phyloP scores from a whole-genome alignment of 2,113 vertebrate species.

The Craseonycteris thonglongyai region DNA sequence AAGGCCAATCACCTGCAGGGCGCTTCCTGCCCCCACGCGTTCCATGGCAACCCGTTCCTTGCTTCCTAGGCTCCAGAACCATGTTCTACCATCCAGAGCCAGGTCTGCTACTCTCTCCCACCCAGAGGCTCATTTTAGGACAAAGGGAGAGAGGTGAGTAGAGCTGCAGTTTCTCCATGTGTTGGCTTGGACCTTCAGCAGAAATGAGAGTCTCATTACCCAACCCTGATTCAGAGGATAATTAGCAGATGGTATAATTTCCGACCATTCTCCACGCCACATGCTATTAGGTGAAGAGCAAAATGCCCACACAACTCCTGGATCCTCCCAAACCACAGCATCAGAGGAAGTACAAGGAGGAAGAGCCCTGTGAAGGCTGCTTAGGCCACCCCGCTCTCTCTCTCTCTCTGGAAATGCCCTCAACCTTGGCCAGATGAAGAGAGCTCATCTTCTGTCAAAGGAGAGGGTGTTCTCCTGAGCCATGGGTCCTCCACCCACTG shows the following conservation, averaged over 20 bases:
- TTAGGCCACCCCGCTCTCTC: background rate
- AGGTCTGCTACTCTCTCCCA: background rate
- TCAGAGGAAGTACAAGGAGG: background rate
- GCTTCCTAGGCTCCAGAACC: background rate
- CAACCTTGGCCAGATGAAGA: background rate
- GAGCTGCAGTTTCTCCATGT: background rate
- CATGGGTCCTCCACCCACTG: background rate
- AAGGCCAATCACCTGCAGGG: background rate
- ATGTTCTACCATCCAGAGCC: background rate
- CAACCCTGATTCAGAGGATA: constrained; percentile 55
- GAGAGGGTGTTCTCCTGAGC: background rate
- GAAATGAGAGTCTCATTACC: constrained; percentile 58
- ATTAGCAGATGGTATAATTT: constrained; percentile 73
- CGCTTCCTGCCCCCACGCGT: background rate
- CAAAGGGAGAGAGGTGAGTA: constrained; percentile 33
- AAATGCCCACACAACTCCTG: constrained; percentile 47
- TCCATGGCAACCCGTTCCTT: background rate
- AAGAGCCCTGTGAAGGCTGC: background rate
- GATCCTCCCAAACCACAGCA: constrained; percentile 15
- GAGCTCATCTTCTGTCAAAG: background rate
- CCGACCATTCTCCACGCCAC: constrained; percentile 39
- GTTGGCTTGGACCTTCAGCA: constrained; percentile 38
- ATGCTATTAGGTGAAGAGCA: constrained; percentile 59
- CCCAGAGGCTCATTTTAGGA: constrained; percentile 21
- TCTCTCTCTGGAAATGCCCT: background rate